These are phyloP conservation scores for Orthonevra nobilis DNA, from an alignment of 2,888 invertebrate genomes.

Conservation along the genomic window DNA sequence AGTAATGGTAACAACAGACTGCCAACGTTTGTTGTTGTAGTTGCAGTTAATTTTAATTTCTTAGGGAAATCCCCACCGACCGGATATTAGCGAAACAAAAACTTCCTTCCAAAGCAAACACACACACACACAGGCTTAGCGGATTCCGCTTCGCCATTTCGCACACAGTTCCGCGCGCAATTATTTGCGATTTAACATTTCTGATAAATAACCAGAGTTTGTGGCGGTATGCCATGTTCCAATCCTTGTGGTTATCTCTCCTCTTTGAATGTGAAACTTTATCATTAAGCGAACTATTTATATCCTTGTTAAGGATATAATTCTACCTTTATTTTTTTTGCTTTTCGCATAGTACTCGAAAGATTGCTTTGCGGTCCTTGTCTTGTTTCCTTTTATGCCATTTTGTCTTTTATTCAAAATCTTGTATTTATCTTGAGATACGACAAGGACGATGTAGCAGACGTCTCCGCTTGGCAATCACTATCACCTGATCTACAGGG, in stretches of 20 bases:
- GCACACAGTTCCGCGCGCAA: conserved; percentile 30
- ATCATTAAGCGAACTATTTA: conserved; percentile 52
- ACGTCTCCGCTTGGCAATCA: conserved; percentile 62
- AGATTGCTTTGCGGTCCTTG: conserved; percentile 34
- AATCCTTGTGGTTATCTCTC: conserved; percentile 1
- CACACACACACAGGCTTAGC: no score
- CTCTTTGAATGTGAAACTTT: conserved; percentile 30
- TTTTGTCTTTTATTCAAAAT: conserved; percentile 70
- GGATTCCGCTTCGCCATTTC: no score
- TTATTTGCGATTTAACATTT: conserved; percentile 65
- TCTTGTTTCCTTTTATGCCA: conserved; percentile 61
- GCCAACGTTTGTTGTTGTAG: conserved; percentile 25
- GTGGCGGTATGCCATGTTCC: neutral
- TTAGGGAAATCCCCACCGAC: conserved; percentile 64
- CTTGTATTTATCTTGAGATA: conserved; percentile 56
- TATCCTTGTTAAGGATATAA: conserved; percentile 55
- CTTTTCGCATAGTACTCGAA: neutral
- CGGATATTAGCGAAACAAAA: conserved; percentile 62
- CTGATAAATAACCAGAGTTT: conserved; percentile 58
- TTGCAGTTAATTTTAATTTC: conserved; percentile 67
- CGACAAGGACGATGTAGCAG: conserved; percentile 59
- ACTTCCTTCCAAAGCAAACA: conserved; percentile 22
- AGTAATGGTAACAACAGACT: no score
- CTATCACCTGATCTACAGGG: conserved; percentile 64
- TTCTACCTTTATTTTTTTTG: conserved; percentile 27